Evolutionary conservation across 1,140 invertebrate genomes (phyloP).

Genomic region (Rhynchophorus ferrugineus): DNA sequence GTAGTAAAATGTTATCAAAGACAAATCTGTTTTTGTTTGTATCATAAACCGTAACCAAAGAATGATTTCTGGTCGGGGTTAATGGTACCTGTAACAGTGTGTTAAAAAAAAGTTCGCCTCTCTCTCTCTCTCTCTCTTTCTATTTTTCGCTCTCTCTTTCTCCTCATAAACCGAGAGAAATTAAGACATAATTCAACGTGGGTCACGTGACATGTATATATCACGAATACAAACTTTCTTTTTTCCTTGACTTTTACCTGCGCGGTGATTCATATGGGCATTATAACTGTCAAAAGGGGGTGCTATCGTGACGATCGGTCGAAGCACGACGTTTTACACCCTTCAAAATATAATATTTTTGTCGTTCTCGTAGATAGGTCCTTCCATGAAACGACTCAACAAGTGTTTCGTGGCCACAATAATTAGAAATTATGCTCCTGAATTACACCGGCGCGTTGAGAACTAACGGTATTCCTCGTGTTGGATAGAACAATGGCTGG

Average conservation of each 20-base stretch:
- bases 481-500: too few species aligned
- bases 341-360: slow-evolving; percentile 21
- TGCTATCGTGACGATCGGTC: slow-evolving; percentile 15
- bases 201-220: slow-evolving; percentile 12
- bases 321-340: slow-evolving; percentile 13
- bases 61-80: too few species aligned
- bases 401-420: slow-evolving; percentile 11
- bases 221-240: slow-evolving; percentile 6
- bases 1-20: too few species aligned
- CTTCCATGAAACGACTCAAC: slow-evolving; percentile 16
- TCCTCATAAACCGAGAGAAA: background rate
- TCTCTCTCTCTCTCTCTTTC: background rate
- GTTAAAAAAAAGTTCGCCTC: background rate
- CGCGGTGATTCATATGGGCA: slow-evolving; percentile 18
- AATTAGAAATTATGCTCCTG: slow-evolving; percentile 21
- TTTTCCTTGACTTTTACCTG: slow-evolving; percentile 11
- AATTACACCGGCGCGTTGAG: slow-evolving; percentile 18
- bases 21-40: too few species aligned
- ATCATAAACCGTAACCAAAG: too few species aligned
- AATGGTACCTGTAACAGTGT: too few species aligned
- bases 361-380: slow-evolving; percentile 5
- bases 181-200: slow-evolving; percentile 16
- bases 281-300: slow-evolving; percentile 18
- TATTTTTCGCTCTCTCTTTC: background rate
- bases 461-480: slow-evolving; percentile 11